Conservation (phyloP, 2,797 vertebrate species). For the Macropus fuliginosus region DNA sequence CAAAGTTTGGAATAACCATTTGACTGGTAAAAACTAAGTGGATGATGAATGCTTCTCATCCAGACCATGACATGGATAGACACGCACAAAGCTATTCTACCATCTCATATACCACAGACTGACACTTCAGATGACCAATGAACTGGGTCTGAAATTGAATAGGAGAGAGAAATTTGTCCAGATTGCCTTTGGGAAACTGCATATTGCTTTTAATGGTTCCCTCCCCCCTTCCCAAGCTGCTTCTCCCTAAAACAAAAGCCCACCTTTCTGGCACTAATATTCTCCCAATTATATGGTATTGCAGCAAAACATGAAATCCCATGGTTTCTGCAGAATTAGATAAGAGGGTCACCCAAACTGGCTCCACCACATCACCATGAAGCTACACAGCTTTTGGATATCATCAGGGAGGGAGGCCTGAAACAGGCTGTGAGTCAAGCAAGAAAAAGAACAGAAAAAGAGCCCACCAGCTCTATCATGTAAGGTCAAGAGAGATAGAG, state of each 20-base stretch:
- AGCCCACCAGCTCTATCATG: not conserved
- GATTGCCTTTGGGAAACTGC: not conserved
- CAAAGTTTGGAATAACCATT: not conserved
- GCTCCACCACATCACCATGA: not conserved
- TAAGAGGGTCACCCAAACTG: not conserved
- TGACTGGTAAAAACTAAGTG: not conserved
- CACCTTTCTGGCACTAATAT: not conserved
- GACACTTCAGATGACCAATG: not conserved
- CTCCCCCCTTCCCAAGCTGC: not conserved
- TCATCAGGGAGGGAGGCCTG: not conserved
- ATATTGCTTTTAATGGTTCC: not conserved
- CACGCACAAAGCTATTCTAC: not conserved
- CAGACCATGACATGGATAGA: not conserved
- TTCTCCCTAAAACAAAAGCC: not conserved
- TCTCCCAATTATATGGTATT: not conserved
- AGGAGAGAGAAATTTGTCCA: not conserved
- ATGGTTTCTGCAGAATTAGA: not conserved
- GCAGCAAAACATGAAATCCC: not conserved
- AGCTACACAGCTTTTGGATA: not conserved
- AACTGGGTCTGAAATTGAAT: not conserved
- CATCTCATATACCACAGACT: not conserved
- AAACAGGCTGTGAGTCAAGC: not conserved
- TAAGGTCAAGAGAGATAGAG: not conserved
- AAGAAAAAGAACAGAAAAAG: not conserved
- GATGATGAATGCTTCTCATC: not conserved